These are phyloP conservation scores for Lampris incognitus DNA, from an alignment of 2,113 vertebrate genomes.

Conservation along the genomic window DNA sequence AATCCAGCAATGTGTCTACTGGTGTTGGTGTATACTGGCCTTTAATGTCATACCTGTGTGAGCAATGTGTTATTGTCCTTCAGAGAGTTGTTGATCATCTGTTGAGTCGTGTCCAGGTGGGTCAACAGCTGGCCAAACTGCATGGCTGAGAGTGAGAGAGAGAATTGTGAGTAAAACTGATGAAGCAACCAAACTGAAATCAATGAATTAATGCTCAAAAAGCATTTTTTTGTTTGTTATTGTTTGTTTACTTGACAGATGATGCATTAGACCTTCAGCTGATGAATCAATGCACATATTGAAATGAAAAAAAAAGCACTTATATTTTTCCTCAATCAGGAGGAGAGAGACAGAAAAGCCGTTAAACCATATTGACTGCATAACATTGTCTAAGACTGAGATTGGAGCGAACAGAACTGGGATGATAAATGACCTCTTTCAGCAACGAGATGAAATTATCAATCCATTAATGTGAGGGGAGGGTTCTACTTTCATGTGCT, in stretches of 20 bases:
- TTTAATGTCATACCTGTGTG: slow-evolving; percentile 81
- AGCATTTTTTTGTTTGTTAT: background rate
- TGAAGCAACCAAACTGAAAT: background rate
- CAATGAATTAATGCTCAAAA: background rate
- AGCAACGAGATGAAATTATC: slow-evolving; percentile 51
- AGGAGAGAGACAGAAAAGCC: background rate
- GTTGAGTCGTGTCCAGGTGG: slow-evolving; percentile 93
- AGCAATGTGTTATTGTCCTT: slow-evolving; percentile 89
- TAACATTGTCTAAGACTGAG: slow-evolving; percentile 36
- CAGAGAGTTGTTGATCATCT: slow-evolving; percentile 90
- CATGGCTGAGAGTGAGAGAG: slow-evolving; percentile 80
- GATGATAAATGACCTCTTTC: slow-evolving; percentile 58
- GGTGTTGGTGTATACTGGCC: background rate
- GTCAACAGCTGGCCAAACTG: slow-evolving; percentile 93
- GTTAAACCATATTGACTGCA: slow-evolving; percentile 2
- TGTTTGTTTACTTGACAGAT: background rate
- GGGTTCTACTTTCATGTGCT: slow-evolving; percentile 64
- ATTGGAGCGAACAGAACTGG: slow-evolving; percentile 29
- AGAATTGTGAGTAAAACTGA: background rate
- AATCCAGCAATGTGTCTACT: too few relatives aligned
- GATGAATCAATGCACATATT: background rate
- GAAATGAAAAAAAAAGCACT: slow-evolving; percentile 9
- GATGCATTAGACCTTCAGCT: background rate
- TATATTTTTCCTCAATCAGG: slow-evolving; percentile 18
- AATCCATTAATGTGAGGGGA: slow-evolving; percentile 58